Conservation (phyloP, 2,113 vertebrate species). For the Mobula birostris region DNA sequence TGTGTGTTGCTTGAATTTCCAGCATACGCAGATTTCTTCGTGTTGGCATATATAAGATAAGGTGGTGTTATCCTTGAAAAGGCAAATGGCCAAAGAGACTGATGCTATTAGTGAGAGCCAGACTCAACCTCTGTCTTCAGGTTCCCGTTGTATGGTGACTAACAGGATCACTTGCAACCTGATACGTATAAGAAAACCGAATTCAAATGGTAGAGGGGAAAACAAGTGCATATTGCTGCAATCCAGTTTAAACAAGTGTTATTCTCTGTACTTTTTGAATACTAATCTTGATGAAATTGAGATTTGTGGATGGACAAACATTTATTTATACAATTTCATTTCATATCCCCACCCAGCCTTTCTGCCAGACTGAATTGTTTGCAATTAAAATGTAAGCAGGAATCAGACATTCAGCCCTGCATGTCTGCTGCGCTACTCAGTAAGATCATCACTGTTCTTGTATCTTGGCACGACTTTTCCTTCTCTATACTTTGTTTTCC, state of each 20-base stretch:
- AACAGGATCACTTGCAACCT: not conserved
- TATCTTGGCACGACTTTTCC: no score
- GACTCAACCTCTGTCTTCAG: not conserved
- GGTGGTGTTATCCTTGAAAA: no score
- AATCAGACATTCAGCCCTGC: no score
- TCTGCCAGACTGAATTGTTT: not conserved
- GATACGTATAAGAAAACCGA: not conserved
- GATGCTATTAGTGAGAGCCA: not conserved
- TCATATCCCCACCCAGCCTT: no score
- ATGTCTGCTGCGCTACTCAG: no score
- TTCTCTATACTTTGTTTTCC: not conserved
- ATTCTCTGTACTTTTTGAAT: not conserved
- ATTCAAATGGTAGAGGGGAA: not conserved
- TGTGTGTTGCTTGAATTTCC: no score
- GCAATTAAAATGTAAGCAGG: not conserved
- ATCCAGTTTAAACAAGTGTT: not conserved
- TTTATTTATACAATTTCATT: no score
- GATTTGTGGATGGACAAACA: not conserved
- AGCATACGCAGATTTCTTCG: no score
- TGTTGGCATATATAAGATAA: not conserved
- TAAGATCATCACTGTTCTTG: no score
- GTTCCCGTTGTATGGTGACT: not conserved
- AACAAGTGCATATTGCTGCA: not conserved
- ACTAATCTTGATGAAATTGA: not conserved
- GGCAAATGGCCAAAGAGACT: not conserved